A percentile compares a stretch with the other conserved stretches of the same genome.
phyloP scores from a whole-genome alignment of 2,113 vertebrate species.

The Megalops atlanticus region DNA sequence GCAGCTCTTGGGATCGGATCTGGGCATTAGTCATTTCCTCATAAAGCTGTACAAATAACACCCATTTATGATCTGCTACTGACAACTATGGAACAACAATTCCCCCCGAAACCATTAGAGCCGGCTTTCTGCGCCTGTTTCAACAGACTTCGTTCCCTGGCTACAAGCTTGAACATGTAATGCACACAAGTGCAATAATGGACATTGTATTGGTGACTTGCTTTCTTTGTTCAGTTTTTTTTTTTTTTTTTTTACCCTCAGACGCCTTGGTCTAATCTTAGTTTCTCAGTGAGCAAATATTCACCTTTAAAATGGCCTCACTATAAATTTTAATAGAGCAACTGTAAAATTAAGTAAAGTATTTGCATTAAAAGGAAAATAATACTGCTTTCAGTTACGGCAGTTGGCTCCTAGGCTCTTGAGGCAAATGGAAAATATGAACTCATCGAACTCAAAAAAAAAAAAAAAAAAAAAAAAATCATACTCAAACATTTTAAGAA shows the following conservation, averaged over 20 bases:
- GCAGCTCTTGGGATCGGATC: constrained; percentile 15
- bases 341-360: too few relatives aligned
- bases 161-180: not conserved
- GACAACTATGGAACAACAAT: constrained; percentile 3
- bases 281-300: not conserved
- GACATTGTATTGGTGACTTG: not conserved
- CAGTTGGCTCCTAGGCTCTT: too few relatives aligned
- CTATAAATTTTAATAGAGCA: not conserved
- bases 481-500: too few relatives aligned
- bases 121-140: not conserved
- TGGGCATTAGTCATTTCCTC: constrained; percentile 13
- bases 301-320: not conserved
- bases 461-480: too few relatives aligned
- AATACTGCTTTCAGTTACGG: too few relatives aligned
- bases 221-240: not conserved
- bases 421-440: too few relatives aligned
- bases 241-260: too few relatives aligned
- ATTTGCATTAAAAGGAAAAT: too few relatives aligned
- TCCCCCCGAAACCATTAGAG: not conserved
- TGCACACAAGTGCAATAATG: not conserved
- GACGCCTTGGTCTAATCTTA: too few relatives aligned
- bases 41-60: constrained; percentile 13
- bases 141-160: not conserved
- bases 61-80: constrained; percentile 19
- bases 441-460: constrained; percentile 13